phyloP scores from a whole-genome alignment of 2,113 vertebrate genomes.

The Cynoglossus semilaevis region DNA sequence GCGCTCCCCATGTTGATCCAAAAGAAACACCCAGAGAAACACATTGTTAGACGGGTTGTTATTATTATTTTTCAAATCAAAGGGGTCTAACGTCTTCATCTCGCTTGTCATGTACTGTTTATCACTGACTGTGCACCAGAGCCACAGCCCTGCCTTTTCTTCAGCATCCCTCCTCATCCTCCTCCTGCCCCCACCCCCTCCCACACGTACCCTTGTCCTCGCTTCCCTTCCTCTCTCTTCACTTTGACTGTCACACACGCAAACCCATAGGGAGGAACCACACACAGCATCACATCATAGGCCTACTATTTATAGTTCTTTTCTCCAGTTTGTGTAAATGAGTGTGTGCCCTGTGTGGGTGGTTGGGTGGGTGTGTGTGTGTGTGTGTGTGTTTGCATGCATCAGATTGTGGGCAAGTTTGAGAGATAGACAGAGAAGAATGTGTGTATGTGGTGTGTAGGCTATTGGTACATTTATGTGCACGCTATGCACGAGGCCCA shows the following conservation, averaged over 20 bases:
- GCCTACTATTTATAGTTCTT: constrained; percentile 73
- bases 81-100: constrained; percentile 39
- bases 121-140: constrained; percentile 45
- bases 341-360: constrained; percentile 29
- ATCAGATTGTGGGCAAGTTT: constrained; percentile 43
- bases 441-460: constrained; percentile 42
- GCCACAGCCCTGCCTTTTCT: constrained; percentile 31
- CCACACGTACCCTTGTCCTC: constrained; percentile 14
- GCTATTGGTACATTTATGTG: constrained; percentile 55
- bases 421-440: constrained; percentile 37
- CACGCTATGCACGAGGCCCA: constrained; percentile 22
- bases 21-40: constrained; percentile 8
- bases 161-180: constrained; percentile 39
- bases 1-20: constrained; percentile 28
- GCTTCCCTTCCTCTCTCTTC: constrained; percentile 32
- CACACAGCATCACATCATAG: constrained; percentile 69
- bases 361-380: constrained; percentile 4
- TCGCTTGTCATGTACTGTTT: constrained; percentile 51
- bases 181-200: neutral
- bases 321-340: constrained; percentile 62
- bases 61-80: constrained; percentile 46
- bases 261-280: constrained; percentile 72
- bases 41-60: constrained; percentile 31
- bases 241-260: constrained; percentile 67
- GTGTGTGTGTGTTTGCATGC: neutral